Conservation (phyloP, 2,797 vertebrate species). For the Microctenopoma steveboyesi region DNA sequence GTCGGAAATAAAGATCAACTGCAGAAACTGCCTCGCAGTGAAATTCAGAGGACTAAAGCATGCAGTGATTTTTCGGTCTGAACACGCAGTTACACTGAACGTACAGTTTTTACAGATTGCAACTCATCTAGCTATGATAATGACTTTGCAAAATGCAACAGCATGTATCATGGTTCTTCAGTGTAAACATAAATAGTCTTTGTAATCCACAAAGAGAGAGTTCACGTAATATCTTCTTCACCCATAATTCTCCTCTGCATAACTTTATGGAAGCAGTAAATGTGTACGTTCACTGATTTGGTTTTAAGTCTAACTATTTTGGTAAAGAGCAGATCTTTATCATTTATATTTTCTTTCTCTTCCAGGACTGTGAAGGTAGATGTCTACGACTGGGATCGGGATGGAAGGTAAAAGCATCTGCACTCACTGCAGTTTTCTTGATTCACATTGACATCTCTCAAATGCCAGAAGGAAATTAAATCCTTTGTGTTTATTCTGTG, state of each 20-base stretch:
- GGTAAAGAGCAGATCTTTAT: conserved; percentile 4
- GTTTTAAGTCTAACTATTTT: conserved; percentile 16
- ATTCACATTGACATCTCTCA: conserved; percentile 19
- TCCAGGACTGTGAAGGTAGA: conserved; percentile 96
- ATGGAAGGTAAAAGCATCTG: conserved; percentile 89
- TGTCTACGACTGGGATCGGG: conserved; percentile 96
- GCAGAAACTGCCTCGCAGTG: background rate
- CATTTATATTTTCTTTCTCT: conserved; percentile 34
- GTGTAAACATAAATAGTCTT: background rate
- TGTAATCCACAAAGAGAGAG: conserved; percentile 1
- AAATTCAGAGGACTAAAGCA: background rate
- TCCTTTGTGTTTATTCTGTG: conserved; percentile 6
- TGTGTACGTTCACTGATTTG: conserved; percentile 34
- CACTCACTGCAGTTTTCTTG: background rate
- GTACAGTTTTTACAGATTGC: background rate
- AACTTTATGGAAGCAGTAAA: conserved; percentile 35
- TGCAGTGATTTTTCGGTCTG: background rate
- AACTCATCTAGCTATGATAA: too few relatives aligned
- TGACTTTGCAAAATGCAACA: too few relatives aligned
- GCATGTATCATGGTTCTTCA: too few relatives aligned
- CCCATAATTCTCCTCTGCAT: conserved; percentile 20
- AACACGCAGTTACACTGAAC: background rate
- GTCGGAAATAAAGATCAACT: background rate
- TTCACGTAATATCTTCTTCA: conserved; percentile 22
- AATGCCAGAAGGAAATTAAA: conserved; percentile 37